These are phyloP conservation scores for Drosophila serrata DNA, from an alignment of 1,140 invertebrate species.

Conservation along the genomic window DNA sequence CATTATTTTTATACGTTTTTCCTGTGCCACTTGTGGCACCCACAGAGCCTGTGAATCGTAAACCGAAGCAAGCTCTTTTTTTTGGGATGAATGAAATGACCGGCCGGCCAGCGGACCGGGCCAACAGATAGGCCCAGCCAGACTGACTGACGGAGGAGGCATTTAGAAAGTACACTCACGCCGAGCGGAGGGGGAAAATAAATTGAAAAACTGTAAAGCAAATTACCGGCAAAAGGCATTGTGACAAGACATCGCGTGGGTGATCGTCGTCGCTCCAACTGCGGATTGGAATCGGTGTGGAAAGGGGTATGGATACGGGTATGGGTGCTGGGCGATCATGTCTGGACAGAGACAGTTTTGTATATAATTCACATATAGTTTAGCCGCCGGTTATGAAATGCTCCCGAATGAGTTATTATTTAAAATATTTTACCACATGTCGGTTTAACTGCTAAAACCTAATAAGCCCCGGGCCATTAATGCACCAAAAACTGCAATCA, in stretches of 20 bases:
- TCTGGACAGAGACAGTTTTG: constrained; percentile 50
- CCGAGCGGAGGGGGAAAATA: constrained; percentile 64
- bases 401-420: constrained; percentile 44
- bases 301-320: constrained; percentile 12
- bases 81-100: constrained; percentile 46
- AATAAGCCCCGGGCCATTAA: constrained; percentile 18
- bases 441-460: constrained; percentile 45
- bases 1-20: constrained; percentile 4
- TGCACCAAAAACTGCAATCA: not conserved
- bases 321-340: constrained; percentile 21
- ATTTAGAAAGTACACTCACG: constrained; percentile 77
- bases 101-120: constrained; percentile 43
- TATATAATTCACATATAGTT: constrained; percentile 44
- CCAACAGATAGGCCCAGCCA: constrained; percentile 68
- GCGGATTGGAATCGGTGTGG: constrained; percentile 33
- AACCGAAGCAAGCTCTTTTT: constrained; percentile 40
- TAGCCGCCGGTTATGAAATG: constrained; percentile 36
- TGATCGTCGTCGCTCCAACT: constrained; percentile 29
- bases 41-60: constrained; percentile 62
- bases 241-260: constrained; percentile 80
- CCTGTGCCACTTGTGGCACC: constrained; percentile 31
- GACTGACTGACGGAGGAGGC: constrained; percentile 54
- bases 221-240: constrained; percentile 82
- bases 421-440: constrained; percentile 43
- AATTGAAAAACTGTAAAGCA: constrained; percentile 83